Conservation (phyloP, 2,113 vertebrate genomes). For the Misgurnus anguillicaudatus region DNA sequence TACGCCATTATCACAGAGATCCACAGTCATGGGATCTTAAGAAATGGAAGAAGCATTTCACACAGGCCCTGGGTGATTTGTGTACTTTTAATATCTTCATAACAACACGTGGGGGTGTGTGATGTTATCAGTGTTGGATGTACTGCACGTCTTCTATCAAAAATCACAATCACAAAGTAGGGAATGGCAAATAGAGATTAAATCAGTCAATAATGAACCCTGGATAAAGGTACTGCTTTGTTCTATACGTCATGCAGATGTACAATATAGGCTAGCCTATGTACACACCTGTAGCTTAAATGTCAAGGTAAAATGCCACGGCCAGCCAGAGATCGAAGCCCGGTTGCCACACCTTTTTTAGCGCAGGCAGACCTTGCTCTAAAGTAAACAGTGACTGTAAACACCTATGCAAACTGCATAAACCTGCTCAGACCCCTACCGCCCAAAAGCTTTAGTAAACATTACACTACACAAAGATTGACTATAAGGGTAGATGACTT, state of each 20-base stretch:
- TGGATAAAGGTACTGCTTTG: constrained; percentile 7
- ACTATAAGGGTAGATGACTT: no score
- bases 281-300: constrained; percentile 23
- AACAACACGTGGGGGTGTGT: neutral
- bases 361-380: constrained; percentile 5
- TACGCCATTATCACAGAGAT: neutral
- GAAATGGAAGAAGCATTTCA: neutral
- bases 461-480: neutral
- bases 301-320: constrained; percentile 27
- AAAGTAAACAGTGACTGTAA: constrained; percentile 48
- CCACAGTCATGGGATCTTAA: neutral
- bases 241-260: constrained; percentile 8
- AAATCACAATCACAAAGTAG: neutral
- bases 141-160: neutral
- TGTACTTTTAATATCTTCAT: neutral
- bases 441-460: constrained; percentile 12
- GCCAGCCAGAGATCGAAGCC: neutral
- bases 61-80: neutral
- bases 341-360: constrained; percentile 42
- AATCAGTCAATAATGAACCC: neutral
- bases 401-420: constrained; percentile 48
- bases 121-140: neutral
- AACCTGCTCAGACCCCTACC: constrained; percentile 30
- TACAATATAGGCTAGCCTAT: neutral
- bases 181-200: constrained; percentile 4